Evolutionary conservation across 1,140 invertebrate species (phyloP), one percentile per base, ranked within the genome.

Genomic region (Solenopsis invicta): DNA sequence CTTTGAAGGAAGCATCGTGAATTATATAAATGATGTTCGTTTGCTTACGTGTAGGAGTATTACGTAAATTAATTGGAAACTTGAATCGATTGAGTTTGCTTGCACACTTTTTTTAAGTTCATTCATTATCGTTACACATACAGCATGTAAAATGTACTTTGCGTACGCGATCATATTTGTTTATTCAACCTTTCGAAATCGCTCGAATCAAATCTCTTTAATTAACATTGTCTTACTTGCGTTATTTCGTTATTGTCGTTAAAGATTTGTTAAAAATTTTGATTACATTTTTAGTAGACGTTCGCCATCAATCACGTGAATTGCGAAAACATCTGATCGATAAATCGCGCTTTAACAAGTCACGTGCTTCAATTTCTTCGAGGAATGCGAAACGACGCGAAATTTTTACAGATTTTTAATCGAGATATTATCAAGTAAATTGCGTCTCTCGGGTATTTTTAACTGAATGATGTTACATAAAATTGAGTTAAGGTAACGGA

Each of bases 321-420:
- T 81, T 21, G 13, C 2, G 10, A 71, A 24, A 50, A 45, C 64
- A 81, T 37, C 66, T 45, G 34, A 54, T 81, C 77, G 45, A 71
- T 80, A 80, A 54, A 67, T 64, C 1, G 29, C 45, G 1, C 37
- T 29, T 29, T 6, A 12, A 4, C 71, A 56, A 87, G 77, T 77
- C 78, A 87, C 78, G 78, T 72, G 72, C 87, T 89, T 87, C 71
- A 85, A 85, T 88, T 85, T 69, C 72, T 89, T 85, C 86, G 85
- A 89, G 78, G 88, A 29, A 29, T 29, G 29, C 29, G 59, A 72
- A 89, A 85, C 72, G 64, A 66, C 1, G 86, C 50, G 48, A 85
- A 64, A 24, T 54, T 21, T 56, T 41, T 4, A 12, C 21, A 61
- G 18, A 37, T 6, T 4, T 41, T 41, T 4, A 72, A 13, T 82